A percentile compares a stretch with the other conserved stretches of the same genome.
phyloP scores from a whole-genome alignment of 2,797 vertebrate species.

The Selene dorsalis region DNA sequence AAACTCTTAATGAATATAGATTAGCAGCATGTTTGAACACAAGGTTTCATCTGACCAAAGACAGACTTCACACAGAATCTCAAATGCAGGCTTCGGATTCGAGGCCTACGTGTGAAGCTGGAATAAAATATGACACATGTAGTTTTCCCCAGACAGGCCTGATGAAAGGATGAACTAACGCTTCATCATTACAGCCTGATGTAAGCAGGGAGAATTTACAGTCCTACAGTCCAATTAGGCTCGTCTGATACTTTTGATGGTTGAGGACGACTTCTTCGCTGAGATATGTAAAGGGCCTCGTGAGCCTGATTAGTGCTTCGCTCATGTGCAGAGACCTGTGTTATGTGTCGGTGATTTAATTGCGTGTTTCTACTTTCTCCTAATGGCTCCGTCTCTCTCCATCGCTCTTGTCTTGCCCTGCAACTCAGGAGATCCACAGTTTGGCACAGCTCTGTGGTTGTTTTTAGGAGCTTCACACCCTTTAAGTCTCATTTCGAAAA shows the following conservation, averaged over 20 bases:
- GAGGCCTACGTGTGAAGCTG: slow-evolving; percentile 15
- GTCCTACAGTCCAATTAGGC: slow-evolving; percentile 54
- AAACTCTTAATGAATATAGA: slow-evolving; percentile 36
- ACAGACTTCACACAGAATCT: slow-evolving; percentile 62
- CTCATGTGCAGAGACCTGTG: slow-evolving; percentile 15
- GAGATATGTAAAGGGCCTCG: slow-evolving; percentile 64
- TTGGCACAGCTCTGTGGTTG: slow-evolving; percentile 27
- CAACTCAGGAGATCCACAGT: slow-evolving; percentile 28
- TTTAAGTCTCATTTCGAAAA: slow-evolving; percentile 4
- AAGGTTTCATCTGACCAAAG: slow-evolving; percentile 38
- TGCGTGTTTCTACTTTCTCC: slow-evolving; percentile 29
- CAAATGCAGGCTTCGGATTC: slow-evolving; percentile 47
- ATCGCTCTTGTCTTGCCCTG: slow-evolving; percentile 31
- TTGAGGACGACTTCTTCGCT: slow-evolving; percentile 40
- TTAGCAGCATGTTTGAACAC: slow-evolving; percentile 33
- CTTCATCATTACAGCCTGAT: slow-evolving; percentile 42
- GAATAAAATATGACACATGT: slow-evolving; percentile 56
- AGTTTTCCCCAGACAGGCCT: slow-evolving; percentile 41
- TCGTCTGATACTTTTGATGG: slow-evolving; percentile 43
- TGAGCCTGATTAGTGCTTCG: slow-evolving; percentile 70
- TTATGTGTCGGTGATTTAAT: slow-evolving; percentile 30
- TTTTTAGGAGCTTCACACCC: slow-evolving; percentile 29
- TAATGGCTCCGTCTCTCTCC: slow-evolving; percentile 20
- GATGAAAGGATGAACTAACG: slow-evolving; percentile 47
- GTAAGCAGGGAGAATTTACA: slow-evolving; percentile 23